Evolutionary conservation across 2,113 vertebrate species (phyloP), one percentile per base, ranked within the genome.

Genomic region (Pluvialis apricaria): DNA sequence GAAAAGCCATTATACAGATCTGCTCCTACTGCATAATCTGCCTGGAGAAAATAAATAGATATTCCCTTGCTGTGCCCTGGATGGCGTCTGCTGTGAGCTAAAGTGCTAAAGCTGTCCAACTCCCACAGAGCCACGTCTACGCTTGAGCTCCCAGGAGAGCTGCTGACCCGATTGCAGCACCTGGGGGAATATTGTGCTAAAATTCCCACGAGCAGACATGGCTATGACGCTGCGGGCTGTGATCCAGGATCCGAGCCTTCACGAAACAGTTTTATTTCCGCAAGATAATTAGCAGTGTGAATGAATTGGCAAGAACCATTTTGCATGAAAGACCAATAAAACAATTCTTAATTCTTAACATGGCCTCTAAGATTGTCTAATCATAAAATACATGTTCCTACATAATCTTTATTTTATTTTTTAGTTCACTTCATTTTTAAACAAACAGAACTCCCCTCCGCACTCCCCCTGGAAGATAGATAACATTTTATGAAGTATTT

Each of bases 401-500:
- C 22, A 25, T 49, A 52, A 69, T 52, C 69, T 85, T 82, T 31
- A 12, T 76, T 94, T 86, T 76, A 38, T 81, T 92, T 86, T 92
- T 40, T 2, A 70, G 80, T 86, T 91, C 5, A 15, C 22, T 90
- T 90, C 8, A 57, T 77, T 95, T 92, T 85, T 49, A 40, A 83
- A 73, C 40, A 80, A 88, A 44, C 22, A 57, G 49, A 81, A 55
- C 40, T 85, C 28, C 22, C 15, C 31, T 89, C 9, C 9, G 8
- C 28, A 29, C 31, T 77, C 17, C 12, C 34, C 7, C 31, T 52
- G 15, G 58, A 80, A 94, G 64, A 83, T 2, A 73, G 38, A 87
- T 51, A 92, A 81, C 10, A 45, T 36, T 89, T 91, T 65, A 58
- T 81, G 75, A 94, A 87, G 44, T 29, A 82, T 93, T 97, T 95